Evolutionary conservation across 2,797 vertebrate species (phyloP).

Genomic region (Pangasius djambal): DNA sequence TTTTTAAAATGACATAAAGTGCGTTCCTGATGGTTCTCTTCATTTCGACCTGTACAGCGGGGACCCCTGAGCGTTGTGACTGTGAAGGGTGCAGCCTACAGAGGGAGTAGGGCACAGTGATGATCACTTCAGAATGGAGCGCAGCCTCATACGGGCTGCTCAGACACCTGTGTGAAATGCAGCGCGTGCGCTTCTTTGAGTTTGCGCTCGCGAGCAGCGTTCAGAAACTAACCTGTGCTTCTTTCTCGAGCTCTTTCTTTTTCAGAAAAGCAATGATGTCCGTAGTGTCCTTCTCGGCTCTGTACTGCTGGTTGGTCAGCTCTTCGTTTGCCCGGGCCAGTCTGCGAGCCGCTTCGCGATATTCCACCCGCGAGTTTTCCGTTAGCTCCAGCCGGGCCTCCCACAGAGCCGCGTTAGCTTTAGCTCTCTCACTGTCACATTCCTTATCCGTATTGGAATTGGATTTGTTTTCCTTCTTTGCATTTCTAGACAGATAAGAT

Average conservation of each 20-base stretch:
- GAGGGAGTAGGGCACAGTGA: not conserved
- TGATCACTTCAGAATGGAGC: not conserved
- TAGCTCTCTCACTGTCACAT: conserved; percentile 78
- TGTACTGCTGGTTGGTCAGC: conserved; percentile 75
- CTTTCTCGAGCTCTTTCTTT: conserved; percentile 73
- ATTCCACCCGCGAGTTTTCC: conserved; percentile 75
- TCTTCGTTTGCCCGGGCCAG: conserved; percentile 78
- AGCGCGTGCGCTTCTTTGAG: not conserved
- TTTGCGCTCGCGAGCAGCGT: not conserved
- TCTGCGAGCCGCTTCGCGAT: conserved; percentile 71
- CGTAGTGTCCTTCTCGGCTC: conserved; percentile 76
- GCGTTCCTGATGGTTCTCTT: not conserved
- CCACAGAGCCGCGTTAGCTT: conserved; percentile 81
- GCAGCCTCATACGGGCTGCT: not conserved
- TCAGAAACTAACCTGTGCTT: conserved; percentile 72
- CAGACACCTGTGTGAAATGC: not conserved
- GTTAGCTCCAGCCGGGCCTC: conserved; percentile 79
- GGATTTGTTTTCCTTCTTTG: conserved; percentile 72
- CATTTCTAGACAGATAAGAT: conserved; percentile 66
- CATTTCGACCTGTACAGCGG: not conserved
- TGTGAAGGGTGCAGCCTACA: not conserved
- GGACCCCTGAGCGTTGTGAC: not conserved
- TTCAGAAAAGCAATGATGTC: conserved; percentile 73
- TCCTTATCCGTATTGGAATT: conserved; percentile 75
- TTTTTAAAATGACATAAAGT: not conserved